Base-by-base conservation (phyloP, 92 coral and sea anemone genomes). In the Parazoanthus darwini region DNA sequence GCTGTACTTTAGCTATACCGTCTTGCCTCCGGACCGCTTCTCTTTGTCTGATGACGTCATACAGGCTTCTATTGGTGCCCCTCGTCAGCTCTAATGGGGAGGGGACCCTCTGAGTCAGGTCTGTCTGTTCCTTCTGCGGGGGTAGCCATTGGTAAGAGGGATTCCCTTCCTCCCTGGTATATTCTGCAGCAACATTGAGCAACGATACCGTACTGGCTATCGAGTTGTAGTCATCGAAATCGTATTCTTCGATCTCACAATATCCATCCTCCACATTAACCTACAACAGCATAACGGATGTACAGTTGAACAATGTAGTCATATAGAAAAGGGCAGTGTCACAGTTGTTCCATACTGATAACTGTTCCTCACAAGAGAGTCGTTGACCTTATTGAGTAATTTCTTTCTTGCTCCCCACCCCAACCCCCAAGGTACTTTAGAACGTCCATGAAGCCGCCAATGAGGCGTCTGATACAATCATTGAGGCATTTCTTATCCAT, bases 171-270 rank as follows among this genome's bases (percentile, higher is more conserved):
- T 92, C 91, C 46, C 79, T 84, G 6, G 82, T 74, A 78, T 74
- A 54, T 75, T 94, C 97, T 15, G 93, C 73, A 10, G 89, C 82
- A 23, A 92, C 88, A 88, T 93, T 95, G 5, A 95, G 89, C 74
- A 95, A 90, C 15, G 98, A 95, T n/a, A 95, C 90, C 14, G 98
- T 92, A 86, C 98, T 95, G 73, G 98, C 98, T 48, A 95, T 89
- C 22, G 98, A 95, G 89, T 95, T 95, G 91, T 86, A 95, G 89
- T 95, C 98, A 56, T 95, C 98, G 81, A 95, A 95, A 86, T 95
- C 98, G 73, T 95, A 95, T 78, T 95, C 98, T 90, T 95, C 98
- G n/a, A 91, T 65, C 48, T 95, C 96, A 29, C 79, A 78, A 58
- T 87, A 85, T 42, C 68, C 92, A 7, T 90, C 93, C 92, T 89